Conservation (phyloP, 2,113 vertebrate species). For the Crotalus helleri region DNA sequence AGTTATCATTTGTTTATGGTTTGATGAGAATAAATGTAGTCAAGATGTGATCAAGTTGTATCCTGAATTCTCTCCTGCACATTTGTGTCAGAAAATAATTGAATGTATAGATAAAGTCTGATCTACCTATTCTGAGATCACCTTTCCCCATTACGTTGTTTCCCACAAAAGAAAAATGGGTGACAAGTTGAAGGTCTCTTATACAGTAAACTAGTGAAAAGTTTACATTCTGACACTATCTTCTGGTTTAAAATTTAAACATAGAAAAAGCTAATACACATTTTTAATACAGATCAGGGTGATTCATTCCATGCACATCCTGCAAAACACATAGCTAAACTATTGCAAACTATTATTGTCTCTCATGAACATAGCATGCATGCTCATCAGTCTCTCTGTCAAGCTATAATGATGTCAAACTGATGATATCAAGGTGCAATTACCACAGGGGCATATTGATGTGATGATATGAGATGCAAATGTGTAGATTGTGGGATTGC, state of each 20-base stretch:
- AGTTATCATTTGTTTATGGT: neutral
- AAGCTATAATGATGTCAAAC: neutral
- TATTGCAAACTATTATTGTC: neutral
- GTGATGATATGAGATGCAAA: neutral
- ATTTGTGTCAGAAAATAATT: neutral
- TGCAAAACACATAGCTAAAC: neutral
- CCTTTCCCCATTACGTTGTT: neutral
- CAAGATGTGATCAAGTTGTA: neutral
- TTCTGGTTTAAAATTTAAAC: neutral
- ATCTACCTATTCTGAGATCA: neutral
- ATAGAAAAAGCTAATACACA: neutral
- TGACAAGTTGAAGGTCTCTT: neutral
- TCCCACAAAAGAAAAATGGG: neutral
- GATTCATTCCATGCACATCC: neutral
- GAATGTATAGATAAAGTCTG: neutral
- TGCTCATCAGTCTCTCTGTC: neutral
- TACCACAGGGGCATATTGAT: neutral
- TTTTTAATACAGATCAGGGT: neutral
- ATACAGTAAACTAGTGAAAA: neutral
- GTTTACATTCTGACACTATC: neutral
- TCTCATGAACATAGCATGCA: neutral
- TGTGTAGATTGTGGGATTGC: neutral
- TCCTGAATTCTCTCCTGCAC: neutral
- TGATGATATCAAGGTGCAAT: neutral
- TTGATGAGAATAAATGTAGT: neutral